Evolutionary conservation across 2,113 vertebrate species (phyloP).

Genomic region (Pelecanoides urinatrix): DNA sequence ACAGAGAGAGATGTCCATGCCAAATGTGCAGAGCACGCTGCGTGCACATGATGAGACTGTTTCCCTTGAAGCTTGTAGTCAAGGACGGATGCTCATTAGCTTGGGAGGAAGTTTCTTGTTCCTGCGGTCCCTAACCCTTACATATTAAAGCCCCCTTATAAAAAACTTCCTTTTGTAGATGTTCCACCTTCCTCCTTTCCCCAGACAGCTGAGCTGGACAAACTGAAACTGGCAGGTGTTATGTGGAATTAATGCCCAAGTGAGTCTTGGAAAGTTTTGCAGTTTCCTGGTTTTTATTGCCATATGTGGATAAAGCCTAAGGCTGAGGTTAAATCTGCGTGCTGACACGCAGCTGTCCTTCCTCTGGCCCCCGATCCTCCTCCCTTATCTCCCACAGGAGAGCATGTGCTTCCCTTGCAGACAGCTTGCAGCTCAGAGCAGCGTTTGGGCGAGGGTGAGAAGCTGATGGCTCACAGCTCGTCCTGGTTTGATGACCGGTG

Average conservation of each 20-base stretch:
- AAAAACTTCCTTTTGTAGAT: background rate
- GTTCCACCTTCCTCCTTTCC: background rate
- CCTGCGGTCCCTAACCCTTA: background rate
- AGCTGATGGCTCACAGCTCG: fast-evolving
- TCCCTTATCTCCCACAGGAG: background rate
- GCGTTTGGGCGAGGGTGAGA: background rate
- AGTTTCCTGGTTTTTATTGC: background rate
- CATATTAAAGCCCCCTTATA: background rate
- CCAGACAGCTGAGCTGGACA: background rate
- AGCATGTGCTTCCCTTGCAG: background rate
- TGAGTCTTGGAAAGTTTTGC: background rate
- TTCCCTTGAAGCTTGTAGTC: background rate
- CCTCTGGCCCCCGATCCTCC: fast-evolving
- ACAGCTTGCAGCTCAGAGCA: background rate
- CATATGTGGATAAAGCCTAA: background rate
- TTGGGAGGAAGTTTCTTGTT: background rate
- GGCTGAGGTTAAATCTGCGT: background rate
- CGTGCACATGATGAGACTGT: fast-evolving
- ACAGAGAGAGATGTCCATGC: background rate
- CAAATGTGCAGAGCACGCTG: background rate
- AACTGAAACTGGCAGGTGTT: background rate
- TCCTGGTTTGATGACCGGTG: background rate
- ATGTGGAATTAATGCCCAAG: background rate
- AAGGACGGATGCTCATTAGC: fast-evolving
- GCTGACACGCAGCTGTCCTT: background rate